These are phyloP conservation scores for Chloropsis cyanopogon DNA, from an alignment of 2,113 vertebrate genomes.

Conservation along the genomic window DNA sequence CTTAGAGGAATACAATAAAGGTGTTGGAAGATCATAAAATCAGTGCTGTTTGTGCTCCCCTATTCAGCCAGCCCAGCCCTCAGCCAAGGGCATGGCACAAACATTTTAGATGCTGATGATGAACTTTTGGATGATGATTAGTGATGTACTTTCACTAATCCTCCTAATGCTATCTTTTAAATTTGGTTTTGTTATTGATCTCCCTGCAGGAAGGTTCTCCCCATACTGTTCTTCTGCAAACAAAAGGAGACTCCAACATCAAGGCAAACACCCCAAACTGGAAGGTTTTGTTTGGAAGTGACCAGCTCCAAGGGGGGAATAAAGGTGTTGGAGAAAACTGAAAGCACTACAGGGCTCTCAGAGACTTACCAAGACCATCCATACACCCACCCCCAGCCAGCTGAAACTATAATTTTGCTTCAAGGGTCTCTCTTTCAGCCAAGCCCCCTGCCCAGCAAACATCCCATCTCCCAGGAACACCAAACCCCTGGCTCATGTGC, in stretches of 20 bases:
- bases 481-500: neutral
- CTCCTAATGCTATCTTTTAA: neutral
- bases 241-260: neutral
- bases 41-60: neutral
- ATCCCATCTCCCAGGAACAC: neutral
- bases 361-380: neutral
- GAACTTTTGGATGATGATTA: neutral
- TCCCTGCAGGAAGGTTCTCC: neutral
- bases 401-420: neutral
- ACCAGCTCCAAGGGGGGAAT: neutral
- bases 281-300: neutral
- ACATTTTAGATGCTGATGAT: accelerated
- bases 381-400: neutral
- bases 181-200: accelerated
- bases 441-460: neutral
- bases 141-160: neutral
- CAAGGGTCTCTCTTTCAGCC: neutral
- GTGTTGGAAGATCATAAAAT: neutral
- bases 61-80: neutral
- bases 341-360: neutral
- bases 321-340: neutral
- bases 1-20: neutral
- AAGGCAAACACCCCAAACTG: too few species aligned
- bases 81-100: accelerated
- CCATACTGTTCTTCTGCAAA: neutral